A percentile compares a stretch with the other conserved stretches of the same genome.
These are phyloP conservation scores for Habrosyne pyritoides DNA, from an alignment of 2,888 invertebrate genomes.

Conservation along the genomic window DNA sequence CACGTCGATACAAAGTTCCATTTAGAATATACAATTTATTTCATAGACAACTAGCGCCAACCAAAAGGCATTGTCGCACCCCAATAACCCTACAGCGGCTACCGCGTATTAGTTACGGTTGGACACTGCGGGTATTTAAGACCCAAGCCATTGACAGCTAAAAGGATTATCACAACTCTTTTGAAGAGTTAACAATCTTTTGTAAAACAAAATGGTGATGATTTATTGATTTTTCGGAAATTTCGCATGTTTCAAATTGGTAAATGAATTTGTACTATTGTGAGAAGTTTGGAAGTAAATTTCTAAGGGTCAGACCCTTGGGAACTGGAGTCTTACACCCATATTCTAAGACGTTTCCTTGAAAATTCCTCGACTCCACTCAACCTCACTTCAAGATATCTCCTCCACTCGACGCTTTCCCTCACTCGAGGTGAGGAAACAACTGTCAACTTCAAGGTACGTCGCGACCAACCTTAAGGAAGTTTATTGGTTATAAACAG, in stretches of 20 bases:
- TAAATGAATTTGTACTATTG: no score
- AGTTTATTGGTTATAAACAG: no score
- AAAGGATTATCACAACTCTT: conserved; percentile 34
- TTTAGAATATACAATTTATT: neutral
- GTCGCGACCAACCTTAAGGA: no score
- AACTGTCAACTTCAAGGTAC: no score
- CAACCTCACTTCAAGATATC: no score
- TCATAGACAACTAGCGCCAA: neutral
- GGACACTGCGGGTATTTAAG: conserved; percentile 20
- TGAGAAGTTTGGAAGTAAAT: neutral
- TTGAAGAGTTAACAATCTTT: conserved; percentile 17
- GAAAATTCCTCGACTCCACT: no score
- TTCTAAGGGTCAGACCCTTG: neutral
- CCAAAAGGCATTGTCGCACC: neutral
- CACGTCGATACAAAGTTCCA: neutral
- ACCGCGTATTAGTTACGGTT: conserved; percentile 18
- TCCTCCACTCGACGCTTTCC: no score
- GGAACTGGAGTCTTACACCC: no score
- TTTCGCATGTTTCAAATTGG: neutral
- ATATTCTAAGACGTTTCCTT: no score
- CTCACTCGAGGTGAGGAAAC: no score
- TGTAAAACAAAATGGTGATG: neutral
- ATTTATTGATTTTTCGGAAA: conserved; percentile 2
- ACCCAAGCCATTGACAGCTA: conserved; percentile 27
- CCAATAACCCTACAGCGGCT: conserved; percentile 14